These are phyloP conservation scores for Ectemnius lituratus DNA, from an alignment of 2,888 invertebrate species.

Conservation along the genomic window DNA sequence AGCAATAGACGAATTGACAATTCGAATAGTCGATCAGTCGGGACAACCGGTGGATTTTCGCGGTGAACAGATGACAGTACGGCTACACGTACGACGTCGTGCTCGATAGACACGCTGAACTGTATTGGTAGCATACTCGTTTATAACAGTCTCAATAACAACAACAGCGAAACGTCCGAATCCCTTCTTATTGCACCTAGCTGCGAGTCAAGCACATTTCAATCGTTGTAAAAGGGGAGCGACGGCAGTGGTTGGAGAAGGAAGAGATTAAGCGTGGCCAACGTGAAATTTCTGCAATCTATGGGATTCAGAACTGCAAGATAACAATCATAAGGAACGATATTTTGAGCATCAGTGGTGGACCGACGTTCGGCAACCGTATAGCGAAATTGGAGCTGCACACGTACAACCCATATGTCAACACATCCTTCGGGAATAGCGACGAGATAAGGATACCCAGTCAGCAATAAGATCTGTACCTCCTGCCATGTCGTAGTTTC, in stretches of 20 bases:
- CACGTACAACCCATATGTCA: neutral
- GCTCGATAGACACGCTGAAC: too few species aligned
- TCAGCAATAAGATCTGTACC: constrained; percentile 1
- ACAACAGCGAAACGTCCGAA: too few species aligned
- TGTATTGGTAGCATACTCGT: too few species aligned
- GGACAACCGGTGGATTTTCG: neutral
- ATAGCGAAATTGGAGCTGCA: neutral
- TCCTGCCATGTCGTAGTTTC: neutral
- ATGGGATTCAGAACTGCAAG: too few species aligned
- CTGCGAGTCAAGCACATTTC: too few species aligned
- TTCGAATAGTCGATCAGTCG: neutral
- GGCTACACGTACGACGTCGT: neutral
- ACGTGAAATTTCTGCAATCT: too few species aligned
- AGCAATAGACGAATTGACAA: neutral
- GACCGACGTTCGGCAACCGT: neutral
- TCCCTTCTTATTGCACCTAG: too few species aligned
- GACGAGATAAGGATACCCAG: neutral
- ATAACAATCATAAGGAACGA: too few species aligned
- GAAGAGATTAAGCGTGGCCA: too few species aligned
- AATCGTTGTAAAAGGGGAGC: too few species aligned
- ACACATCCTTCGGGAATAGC: neutral
- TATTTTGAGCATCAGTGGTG: neutral
- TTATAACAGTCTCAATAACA: too few species aligned
- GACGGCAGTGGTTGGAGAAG: too few species aligned
- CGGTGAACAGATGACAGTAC: constrained; percentile 2